Percentiles rank a stretch among this genome's conserved stretches.
Conservation (phyloP, 2,797 vertebrate genomes). For the Dicrostonyx torquatus region DNA sequence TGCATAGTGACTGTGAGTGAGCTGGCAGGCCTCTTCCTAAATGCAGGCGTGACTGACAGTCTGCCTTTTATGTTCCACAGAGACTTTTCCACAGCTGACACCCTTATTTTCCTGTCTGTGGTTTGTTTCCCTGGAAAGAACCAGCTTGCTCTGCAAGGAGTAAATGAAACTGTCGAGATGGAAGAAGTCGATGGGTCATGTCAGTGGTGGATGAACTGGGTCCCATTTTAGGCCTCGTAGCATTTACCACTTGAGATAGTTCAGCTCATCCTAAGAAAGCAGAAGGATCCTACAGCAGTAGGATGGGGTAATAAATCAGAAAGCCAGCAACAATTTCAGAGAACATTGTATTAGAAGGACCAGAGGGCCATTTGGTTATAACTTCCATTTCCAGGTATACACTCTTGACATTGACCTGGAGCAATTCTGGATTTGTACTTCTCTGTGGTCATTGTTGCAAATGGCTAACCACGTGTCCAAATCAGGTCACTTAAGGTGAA, state of each 20-base stretch:
- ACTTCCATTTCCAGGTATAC: not conserved
- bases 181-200: not conserved
- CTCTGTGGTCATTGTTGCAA: not conserved
- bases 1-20: not conserved
- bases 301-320: not conserved
- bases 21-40: not conserved
- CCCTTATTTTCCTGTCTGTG: conserved; percentile 2
- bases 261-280: not conserved
- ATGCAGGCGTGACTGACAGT: not conserved
- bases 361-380: not conserved
- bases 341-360: no score
- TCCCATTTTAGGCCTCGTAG: not conserved
- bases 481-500: not conserved
- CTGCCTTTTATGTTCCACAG: not conserved
- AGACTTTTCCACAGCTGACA: conserved; percentile 6
- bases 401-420: not conserved
- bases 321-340: not conserved
- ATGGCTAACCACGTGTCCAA: not conserved
- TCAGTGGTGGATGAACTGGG: not conserved
- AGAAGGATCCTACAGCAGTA: not conserved
- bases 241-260: not conserved
- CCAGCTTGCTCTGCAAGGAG: conserved; percentile 15
- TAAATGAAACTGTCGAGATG: not conserved
- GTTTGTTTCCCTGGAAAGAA: not conserved
- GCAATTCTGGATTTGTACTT: not conserved